Evolutionary conservation across 2,113 vertebrate genomes (phyloP), one percentile per base, ranked within the genome.

Genomic region (Solenodon paradoxus): DNA sequence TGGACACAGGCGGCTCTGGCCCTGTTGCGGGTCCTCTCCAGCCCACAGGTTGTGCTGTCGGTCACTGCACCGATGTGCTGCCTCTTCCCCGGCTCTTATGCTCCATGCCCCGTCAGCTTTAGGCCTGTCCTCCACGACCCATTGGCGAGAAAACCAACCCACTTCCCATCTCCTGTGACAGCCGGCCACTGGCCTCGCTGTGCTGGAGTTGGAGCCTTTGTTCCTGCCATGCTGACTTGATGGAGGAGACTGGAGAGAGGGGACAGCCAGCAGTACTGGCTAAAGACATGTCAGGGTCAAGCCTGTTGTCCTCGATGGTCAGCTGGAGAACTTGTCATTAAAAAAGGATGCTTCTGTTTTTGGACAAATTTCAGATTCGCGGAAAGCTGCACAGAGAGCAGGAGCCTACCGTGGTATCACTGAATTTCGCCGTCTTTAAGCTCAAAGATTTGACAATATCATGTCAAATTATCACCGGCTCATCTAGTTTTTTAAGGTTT

Each of bases 181-280:
- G n/a, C n/a, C n/a, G n/a, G n/a, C n/a, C n/a, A n/a, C n/a, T n/a
- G n/a, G n/a, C n/a, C n/a, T n/a, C n/a, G n/a, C n/a, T n/a, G n/a
- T n/a, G n/a, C n/a, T n/a, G n/a, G n/a, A n/a, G n/a, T n/a, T n/a
- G n/a, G n/a, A n/a, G n/a, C 19, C 49, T 57, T 30, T 3, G 1
- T 32, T n/a, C 42, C n/a, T 20, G 53, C 45, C n/a, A 0, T 4
- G 9, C 5, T 13, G 30, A 40, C 15, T 0, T 40, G 69, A 17
- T 0, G 2, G 51, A 35, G 24, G 32, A 32, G 11, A 8, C 0
- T 2, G 11, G 16, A 11, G 1, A 0, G 2, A 51, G 47, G 15
- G 4, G 78, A 16, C 42, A 1, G 61, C 24, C 51, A 7, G 0
- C 0, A 49, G 30, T 4, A 10, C 0, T 2, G 74, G 72, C 19